Percentiles rank a stretch among this genome's conserved stretches.
Conservation (phyloP, 1,140 invertebrate species). For the Leptonema lineaticorne region DNA sequence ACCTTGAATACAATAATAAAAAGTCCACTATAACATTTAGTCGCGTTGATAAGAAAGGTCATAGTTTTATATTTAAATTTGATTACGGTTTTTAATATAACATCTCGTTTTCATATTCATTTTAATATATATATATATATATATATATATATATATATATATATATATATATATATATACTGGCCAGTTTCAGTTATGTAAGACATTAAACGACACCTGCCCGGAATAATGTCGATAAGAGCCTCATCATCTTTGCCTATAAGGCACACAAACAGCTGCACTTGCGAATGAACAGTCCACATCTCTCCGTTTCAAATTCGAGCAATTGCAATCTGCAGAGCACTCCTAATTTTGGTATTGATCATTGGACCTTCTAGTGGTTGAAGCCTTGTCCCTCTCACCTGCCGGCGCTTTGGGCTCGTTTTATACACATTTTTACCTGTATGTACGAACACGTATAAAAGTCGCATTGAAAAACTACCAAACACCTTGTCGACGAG, state of each 20-base stretch:
- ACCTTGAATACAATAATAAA: too few species aligned
- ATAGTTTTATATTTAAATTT: too few species aligned
- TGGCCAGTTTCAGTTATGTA: not conserved
- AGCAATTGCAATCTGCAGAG: not conserved
- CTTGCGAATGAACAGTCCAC: not conserved
- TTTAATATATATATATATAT: not conserved
- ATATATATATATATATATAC: not conserved
- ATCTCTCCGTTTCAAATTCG: not conserved
- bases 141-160: not conserved
- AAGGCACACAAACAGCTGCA: constrained; percentile 7
- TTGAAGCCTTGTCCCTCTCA: not conserved
- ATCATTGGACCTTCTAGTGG: constrained; percentile 2
- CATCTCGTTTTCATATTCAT: too few species aligned
- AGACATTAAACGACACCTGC: not conserved
- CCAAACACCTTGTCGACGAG: constrained; percentile 16
- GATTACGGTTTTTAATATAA: too few species aligned
- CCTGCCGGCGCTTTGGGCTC: constrained; percentile 6
- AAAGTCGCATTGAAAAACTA: constrained; percentile 15
- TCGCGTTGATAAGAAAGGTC: too few species aligned
- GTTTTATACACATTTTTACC: too few species aligned
- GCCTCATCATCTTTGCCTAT: not conserved
- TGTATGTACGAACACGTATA: too few species aligned
- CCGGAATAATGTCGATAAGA: constrained; percentile 6
- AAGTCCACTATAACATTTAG: too few species aligned
- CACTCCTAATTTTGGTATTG: not conserved